These are phyloP conservation scores for Tricholaema leucomelas DNA, from an alignment of 2,113 vertebrate species.

Conservation along the genomic window DNA sequence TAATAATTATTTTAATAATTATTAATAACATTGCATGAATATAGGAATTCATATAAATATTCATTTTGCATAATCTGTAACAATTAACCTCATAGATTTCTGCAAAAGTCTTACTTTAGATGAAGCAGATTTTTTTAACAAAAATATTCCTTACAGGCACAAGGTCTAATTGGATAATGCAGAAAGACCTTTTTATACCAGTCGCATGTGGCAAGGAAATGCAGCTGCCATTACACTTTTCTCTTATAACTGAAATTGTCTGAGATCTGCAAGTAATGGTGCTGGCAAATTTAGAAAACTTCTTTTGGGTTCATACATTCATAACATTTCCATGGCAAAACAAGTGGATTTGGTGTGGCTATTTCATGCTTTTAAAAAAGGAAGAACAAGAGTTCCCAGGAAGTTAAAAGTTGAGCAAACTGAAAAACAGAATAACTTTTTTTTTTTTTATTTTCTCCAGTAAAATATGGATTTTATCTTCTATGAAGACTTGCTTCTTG, in stretches of 20 bases:
- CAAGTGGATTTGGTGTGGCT: background rate
- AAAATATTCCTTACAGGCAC: background rate
- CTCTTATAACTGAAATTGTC: background rate
- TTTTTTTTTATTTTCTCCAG: slow-evolving; percentile 40
- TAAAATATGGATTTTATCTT: slow-evolving; percentile 67
- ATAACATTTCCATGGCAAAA: slow-evolving; percentile 40
- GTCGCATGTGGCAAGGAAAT: background rate
- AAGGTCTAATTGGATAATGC: background rate
- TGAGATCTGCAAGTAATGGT: background rate
- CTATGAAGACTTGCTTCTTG: slow-evolving; percentile 60
- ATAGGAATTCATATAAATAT: too few species aligned
- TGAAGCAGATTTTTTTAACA: background rate
- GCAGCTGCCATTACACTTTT: background rate
- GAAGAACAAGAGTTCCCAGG: slow-evolving; percentile 27
- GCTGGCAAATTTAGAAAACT: background rate
- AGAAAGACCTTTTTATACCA: background rate
- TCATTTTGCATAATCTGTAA: too few species aligned
- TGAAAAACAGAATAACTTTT: slow-evolving; percentile 59
- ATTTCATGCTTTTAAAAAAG: slow-evolving; percentile 24
- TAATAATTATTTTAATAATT: too few species aligned
- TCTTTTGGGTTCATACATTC: slow-evolving; percentile 30
- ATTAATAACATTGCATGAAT: too few species aligned
- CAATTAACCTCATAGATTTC: background rate
- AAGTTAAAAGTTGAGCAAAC: slow-evolving; percentile 47
- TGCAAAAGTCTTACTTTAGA: background rate